Conservation (phyloP, 2,113 vertebrate species). For the Climacteris rufus region DNA sequence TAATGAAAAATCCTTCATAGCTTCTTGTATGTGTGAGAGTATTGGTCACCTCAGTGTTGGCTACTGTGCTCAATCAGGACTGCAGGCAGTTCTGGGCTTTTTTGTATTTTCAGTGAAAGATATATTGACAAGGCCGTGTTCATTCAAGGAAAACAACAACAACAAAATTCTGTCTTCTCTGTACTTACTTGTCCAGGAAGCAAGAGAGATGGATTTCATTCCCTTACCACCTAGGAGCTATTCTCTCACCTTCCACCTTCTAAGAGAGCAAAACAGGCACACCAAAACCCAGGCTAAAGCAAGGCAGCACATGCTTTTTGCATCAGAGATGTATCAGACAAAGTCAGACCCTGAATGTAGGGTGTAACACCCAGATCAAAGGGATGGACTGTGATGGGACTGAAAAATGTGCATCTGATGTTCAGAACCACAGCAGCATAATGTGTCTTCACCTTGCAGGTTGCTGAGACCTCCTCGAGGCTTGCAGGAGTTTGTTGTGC, state of each 20-base stretch:
- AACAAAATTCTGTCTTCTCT: not conserved
- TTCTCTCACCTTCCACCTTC: not conserved
- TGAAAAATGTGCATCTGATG: not conserved
- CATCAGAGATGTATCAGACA: not conserved
- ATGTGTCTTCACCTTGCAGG: not conserved
- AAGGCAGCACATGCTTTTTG: not conserved
- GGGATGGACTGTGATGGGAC: not conserved
- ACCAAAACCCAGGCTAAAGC: not conserved
- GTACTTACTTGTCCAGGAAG: not conserved
- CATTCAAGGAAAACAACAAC: not conserved
- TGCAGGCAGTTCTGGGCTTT: not conserved
- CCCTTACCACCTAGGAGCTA: not conserved
- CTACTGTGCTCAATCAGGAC: not conserved
- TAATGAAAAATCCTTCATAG: not conserved
- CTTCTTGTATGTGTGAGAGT: accelerated
- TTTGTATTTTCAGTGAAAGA: not conserved
- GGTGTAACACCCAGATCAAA: not conserved
- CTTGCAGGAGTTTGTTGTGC: not conserved
- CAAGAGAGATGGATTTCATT: not conserved
- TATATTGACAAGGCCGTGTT: not conserved
- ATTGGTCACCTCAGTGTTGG: not conserved
- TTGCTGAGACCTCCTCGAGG: not conserved
- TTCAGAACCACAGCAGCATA: not conserved
- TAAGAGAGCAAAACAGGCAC: not conserved
- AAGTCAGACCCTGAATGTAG: not conserved